Percentiles rank a stretch among this genome's conserved stretches.
phyloP scores from a whole-genome alignment of 2,113 vertebrate genomes.

The Hipposideros armiger region DNA sequence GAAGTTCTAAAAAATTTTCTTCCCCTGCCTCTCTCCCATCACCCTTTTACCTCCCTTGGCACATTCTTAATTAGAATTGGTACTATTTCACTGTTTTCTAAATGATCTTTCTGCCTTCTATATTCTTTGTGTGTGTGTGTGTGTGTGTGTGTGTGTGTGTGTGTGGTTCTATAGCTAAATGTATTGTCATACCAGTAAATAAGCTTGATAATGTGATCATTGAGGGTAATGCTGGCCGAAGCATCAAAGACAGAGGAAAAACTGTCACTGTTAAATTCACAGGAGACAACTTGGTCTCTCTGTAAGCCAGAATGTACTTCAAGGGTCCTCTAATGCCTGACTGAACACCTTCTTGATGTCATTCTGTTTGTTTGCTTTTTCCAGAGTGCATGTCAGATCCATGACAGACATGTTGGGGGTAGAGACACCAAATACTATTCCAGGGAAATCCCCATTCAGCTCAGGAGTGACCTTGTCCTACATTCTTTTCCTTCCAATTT shows the following conservation, averaged over 20 bases:
- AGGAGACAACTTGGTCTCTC: neutral
- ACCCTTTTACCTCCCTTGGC: neutral
- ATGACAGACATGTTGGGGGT: conserved; percentile 94
- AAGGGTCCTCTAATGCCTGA: neutral
- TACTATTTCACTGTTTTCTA: neutral
- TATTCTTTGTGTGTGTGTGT: neutral
- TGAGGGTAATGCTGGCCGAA: neutral
- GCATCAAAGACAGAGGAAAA: neutral
- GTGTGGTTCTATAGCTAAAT: neutral
- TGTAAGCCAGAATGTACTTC: neutral
- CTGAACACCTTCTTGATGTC: conserved; percentile 91
- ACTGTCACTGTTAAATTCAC: neutral
- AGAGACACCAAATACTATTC: conserved; percentile 95
- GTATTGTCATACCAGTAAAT: neutral
- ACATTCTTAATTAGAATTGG: neutral
- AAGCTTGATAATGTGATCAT: neutral
- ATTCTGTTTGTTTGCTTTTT: conserved; percentile 93
- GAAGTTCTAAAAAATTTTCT: neutral
- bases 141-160: neutral
- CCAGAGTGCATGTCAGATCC: conserved; percentile 93
- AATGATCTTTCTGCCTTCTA: neutral
- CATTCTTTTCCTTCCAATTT: conserved; percentile 34
- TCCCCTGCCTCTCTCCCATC: neutral
- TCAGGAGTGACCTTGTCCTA: conserved; percentile 92
- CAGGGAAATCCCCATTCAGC: conserved; percentile 94